Evolutionary conservation across 2,888 invertebrate genomes (phyloP).

Genomic region (Abscondita cerata): DNA sequence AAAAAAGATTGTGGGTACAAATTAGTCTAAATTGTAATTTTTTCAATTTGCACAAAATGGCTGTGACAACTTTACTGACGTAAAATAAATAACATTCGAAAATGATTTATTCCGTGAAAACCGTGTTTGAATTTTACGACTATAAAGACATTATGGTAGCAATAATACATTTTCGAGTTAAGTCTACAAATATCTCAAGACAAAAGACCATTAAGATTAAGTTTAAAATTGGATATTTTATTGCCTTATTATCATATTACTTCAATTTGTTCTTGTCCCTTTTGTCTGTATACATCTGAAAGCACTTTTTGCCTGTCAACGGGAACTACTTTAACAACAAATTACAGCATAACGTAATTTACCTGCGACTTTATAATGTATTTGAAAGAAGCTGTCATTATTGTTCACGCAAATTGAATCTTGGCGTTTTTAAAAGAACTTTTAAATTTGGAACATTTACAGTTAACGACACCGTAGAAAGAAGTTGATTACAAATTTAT

Average conservation of each 20-base stretch:
- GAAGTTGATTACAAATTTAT: slow-evolving; percentile 5
- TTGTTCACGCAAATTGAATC: background rate
- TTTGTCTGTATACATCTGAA: background rate
- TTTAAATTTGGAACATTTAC: background rate
- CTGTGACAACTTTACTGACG: too few relatives aligned
- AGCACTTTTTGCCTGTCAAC: background rate
- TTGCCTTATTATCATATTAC: slow-evolving; percentile 7
- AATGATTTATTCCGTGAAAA: too few relatives aligned
- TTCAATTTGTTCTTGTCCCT: slow-evolving; percentile 1
- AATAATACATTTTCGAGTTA: too few relatives aligned
- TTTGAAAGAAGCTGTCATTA: background rate
- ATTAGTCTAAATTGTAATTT: too few relatives aligned
- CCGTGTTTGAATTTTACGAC: too few relatives aligned
- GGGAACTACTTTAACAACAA: slow-evolving; percentile 1
- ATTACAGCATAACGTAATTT: background rate
- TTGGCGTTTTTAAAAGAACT: background rate
- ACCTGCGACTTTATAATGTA: background rate
- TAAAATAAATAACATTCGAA: too few relatives aligned
- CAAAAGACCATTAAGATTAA: slow-evolving; percentile 10
- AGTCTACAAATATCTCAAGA: background rate
- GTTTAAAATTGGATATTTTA: slow-evolving; percentile 11
- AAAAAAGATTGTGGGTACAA: too few relatives aligned
- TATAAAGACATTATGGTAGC: too few relatives aligned
- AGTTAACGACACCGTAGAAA: too few relatives aligned
- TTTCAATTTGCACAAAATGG: too few relatives aligned